Base-by-base conservation (phyloP, 2,888 invertebrate species). In the Petrolisthes manimaculis region DNA sequence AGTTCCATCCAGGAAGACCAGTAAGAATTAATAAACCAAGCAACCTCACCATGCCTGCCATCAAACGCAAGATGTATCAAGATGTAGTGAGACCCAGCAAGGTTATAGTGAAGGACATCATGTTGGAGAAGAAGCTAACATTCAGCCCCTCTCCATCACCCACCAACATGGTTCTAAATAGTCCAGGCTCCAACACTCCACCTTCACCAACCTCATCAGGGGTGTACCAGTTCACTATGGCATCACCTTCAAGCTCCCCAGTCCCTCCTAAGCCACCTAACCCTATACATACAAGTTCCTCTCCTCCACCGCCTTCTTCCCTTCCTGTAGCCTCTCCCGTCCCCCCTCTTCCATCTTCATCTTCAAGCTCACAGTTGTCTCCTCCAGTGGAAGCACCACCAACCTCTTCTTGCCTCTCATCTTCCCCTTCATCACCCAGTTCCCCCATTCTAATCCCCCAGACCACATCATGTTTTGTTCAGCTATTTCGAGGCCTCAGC, bases 131-230 rank as follows among this genome's bases (percentile, higher is more conserved):
- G 18, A 71, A 71, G 67, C 12, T 61, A 61, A 18, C 18, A 18
- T 21, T n/a, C 21, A 67, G 81, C n/a, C 81, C 81, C 37, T 82
- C 81, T 37, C 81, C 67, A 4, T 82, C 81, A 24, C 81, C 81
- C 24, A 82, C 81, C 12, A 24, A 61, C 24, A 82, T 67, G 14
- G 81, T 67, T 82, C 81, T 82, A 5, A 82, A 67, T 24, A 82
- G 81, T 54, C 81, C 81, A 18, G 67, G 67, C 9, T 82, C 81
- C 51, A 82, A 67, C 67, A 24, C 81, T 37, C 67, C 81, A 24
- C 67, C 67, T 67, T 82, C 81, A 24, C 81, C 67, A 37, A 37
- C 37, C 37, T 37, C 67, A 18, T 67, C 81, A n/a, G 54, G 37
- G 53, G 54, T 80, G 24, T 53, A 21, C 9, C 67, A 82, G 14